Percentiles rank a stretch among this genome's conserved stretches.
Conservation (phyloP, 1,140 invertebrate species). For the Drosophila navojoa region DNA sequence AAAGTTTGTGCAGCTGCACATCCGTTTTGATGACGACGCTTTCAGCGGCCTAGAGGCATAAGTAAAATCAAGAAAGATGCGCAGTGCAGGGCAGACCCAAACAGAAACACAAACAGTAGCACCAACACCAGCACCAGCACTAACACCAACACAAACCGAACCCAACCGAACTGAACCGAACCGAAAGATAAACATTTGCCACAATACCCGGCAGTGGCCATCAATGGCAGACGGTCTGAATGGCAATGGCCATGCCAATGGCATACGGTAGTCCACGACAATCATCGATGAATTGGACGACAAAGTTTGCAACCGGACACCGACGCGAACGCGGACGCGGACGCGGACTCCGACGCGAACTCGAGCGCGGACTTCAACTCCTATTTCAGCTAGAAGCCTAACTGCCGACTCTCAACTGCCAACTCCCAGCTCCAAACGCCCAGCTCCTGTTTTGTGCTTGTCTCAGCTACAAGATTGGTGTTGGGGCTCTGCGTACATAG, state of each 20-base stretch:
- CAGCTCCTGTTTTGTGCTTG: slow-evolving; percentile 33
- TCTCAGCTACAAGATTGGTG: slow-evolving; percentile 32
- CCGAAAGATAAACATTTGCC: slow-evolving; percentile 74
- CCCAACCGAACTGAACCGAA: slow-evolving; percentile 34
- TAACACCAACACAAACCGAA: slow-evolving; percentile 18
- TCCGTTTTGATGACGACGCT: slow-evolving; percentile 64
- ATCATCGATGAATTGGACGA: slow-evolving; percentile 79
- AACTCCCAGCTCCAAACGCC: no score
- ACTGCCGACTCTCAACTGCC: no score
- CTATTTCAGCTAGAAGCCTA: neutral
- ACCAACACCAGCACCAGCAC: no score
- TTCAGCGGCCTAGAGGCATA: slow-evolving; percentile 34
- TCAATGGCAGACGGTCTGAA: slow-evolving; percentile 41
- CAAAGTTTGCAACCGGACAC: slow-evolving; percentile 69
- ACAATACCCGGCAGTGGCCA: slow-evolving; percentile 45
- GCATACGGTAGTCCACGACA: slow-evolving; percentile 61
- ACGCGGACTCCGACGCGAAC: slow-evolving; percentile 22
- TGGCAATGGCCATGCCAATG: slow-evolving; percentile 40
- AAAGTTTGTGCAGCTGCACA: slow-evolving; percentile 75
- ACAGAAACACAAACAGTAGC: slow-evolving; percentile 5
- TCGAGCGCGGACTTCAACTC: slow-evolving; percentile 13
- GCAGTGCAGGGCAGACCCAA: slow-evolving; percentile 9
- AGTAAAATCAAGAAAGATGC: slow-evolving; percentile 46
- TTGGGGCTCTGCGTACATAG: slow-evolving; percentile 41
- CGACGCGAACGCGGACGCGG: slow-evolving; percentile 23